These are phyloP conservation scores for Drosophila picticornis DNA, from an alignment of 2,888 invertebrate species.

Conservation along the genomic window DNA sequence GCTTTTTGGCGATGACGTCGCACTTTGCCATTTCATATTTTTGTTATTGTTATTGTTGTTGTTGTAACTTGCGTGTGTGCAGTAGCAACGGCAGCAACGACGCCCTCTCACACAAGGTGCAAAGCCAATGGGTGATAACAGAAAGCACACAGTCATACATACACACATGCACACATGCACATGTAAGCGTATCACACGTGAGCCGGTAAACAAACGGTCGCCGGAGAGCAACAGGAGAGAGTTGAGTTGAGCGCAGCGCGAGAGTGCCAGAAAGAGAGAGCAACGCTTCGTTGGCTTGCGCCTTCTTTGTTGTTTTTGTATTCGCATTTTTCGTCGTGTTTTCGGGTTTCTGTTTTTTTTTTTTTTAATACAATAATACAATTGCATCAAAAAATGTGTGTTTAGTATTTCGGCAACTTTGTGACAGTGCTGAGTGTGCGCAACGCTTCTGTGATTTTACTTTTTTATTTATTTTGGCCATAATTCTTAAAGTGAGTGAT, in stretches of 20 bases:
- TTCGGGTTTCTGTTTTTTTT: constrained; percentile 52
- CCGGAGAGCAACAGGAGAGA: constrained; percentile 20
- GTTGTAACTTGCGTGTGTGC: constrained; percentile 53
- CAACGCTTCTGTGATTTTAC: constrained; percentile 62
- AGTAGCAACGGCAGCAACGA: constrained; percentile 21
- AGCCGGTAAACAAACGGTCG: constrained; percentile 71
- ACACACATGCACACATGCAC: constrained; percentile 12
- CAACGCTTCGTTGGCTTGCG: constrained; percentile 48
- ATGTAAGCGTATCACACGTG: constrained; percentile 41
- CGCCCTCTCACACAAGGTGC: constrained; percentile 52
- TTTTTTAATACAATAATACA: constrained; percentile 65
- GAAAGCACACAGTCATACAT: constrained; percentile 14
- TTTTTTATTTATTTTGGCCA: constrained; percentile 21
- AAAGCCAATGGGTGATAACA: constrained; percentile 67
- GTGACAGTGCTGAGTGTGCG: constrained; percentile 71
- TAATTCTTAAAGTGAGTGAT: constrained; percentile 44
- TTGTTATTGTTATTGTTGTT: neutral
- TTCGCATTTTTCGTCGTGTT: constrained; percentile 49
- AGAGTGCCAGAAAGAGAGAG: constrained; percentile 56
- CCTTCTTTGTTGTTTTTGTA: constrained; percentile 47
- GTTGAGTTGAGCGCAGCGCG: constrained; percentile 15
- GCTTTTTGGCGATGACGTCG: constrained; percentile 72
- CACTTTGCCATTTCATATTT: constrained; percentile 66
- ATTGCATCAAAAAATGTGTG: constrained; percentile 77
- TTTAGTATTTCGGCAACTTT: constrained; percentile 79